Base-by-base conservation (phyloP, 2,113 vertebrate species). In the Phalacrocorax brasilianus region DNA sequence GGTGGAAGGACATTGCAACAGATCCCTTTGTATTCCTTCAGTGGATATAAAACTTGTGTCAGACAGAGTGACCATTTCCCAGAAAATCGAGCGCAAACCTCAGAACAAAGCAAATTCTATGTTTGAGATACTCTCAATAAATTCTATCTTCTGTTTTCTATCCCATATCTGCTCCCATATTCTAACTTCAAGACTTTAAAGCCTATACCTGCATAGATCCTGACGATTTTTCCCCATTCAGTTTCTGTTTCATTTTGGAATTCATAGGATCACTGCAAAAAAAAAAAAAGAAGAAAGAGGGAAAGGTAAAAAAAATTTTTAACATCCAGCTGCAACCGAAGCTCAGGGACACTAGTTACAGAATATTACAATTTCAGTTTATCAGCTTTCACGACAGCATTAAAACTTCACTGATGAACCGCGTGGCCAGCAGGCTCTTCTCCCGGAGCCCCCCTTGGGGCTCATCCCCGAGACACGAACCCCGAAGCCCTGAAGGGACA, bases 151-250 rank as follows among this genome's bases (percentile, higher is more conserved):
- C 13, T 14, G 11, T n/a, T 75, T 70, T 24, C 10, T 56, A 8
- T 8, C 12, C 47, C 16, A 56, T 26, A 77, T 16, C 30, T 44
- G 23, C 33, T 23, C 17, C 30, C 13, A 5, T 6, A 30, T 6
- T 35, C 17, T 15, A 71, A 8, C 24, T 56, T 20, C 4, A 40
- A 56, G 11, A 18, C 14, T 14, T 80, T 30, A 78, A 42, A 49
- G 8, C 7, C 40, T 38, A 42, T 98, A 99, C 99, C 98, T 98
- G 97, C n/a, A 98, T 42, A 38, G 98, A 98, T 91, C 98, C 98
- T 27, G 98, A 78, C 3, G 97, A 79, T 75, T 44, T 96, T 8
- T 98, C 98, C 0, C 14, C 23, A 0, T 45, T 55, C 67, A 14
- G 42, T 56, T 98, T 98, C 35, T 97, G 92, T 67, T 98, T 99